These are phyloP conservation scores for Pipistrellus nathusii DNA, from an alignment of 2,797 vertebrate species.

Conservation along the genomic window DNA sequence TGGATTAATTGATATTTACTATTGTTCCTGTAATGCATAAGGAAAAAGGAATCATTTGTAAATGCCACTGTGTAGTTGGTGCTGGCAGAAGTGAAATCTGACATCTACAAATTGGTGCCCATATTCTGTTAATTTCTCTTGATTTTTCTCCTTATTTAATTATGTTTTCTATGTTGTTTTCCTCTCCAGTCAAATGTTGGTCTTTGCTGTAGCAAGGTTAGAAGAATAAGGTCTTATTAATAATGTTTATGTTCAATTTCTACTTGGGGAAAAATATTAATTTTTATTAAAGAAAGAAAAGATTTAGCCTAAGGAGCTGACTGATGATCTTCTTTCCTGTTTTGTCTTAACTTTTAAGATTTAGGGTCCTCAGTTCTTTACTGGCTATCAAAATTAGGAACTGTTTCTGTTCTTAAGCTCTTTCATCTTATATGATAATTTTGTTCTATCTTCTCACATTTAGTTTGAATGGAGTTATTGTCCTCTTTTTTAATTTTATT, in stretches of 20 bases:
- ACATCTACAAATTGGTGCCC: background rate
- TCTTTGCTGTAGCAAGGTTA: background rate
- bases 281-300: background rate
- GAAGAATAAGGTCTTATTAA: background rate
- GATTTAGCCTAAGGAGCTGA: background rate
- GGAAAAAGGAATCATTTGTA: constrained; percentile 29
- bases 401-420: background rate
- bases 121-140: constrained; percentile 6
- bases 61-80: background rate
- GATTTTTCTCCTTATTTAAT: background rate
- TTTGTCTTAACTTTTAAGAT: constrained; percentile 34
- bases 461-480: background rate
- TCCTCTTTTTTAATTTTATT: background rate
- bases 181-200: background rate
- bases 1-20: background rate
- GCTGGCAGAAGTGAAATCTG: constrained; percentile 30
- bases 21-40: background rate
- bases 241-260: constrained; percentile 2
- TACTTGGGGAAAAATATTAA: background rate
- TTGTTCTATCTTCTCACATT: background rate
- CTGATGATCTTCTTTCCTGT: background rate
- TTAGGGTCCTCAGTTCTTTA: background rate
- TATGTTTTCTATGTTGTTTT: background rate
- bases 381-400: background rate
- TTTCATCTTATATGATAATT: background rate